Conservation (phyloP, 2,113 vertebrate genomes). For the Chlamydotis undulata region DNA sequence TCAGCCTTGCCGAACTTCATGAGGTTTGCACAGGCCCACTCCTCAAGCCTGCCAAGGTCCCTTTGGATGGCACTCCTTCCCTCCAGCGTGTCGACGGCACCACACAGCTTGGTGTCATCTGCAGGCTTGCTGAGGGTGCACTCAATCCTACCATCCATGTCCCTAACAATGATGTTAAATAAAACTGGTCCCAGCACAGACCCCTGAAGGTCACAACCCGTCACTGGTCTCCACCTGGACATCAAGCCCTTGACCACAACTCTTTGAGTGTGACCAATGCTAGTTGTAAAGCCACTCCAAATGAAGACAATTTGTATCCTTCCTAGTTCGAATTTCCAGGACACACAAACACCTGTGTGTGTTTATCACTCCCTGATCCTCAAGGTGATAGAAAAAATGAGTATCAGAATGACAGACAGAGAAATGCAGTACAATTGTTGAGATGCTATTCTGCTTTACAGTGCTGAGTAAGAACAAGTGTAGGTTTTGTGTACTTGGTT, state of each 20-base stretch:
- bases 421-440: background rate
- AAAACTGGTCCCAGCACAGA: background rate
- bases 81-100: background rate
- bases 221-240: background rate
- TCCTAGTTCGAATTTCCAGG: background rate
- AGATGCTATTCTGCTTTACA: background rate
- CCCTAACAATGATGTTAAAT: background rate
- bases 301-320: background rate
- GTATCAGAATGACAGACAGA: background rate
- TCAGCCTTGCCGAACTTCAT: background rate
- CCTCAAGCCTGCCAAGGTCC: background rate
- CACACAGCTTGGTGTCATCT: background rate
- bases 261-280: background rate
- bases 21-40: background rate
- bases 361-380: background rate
- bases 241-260: rapidly evolving
- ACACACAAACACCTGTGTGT: background rate
- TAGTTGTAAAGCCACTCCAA: background rate
- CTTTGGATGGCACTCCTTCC: background rate
- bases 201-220: rapidly evolving
- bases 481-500: background rate
- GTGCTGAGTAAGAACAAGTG: background rate
- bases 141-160: background rate
- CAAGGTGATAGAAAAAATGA: background rate
- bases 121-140: background rate